phyloP scores from a whole-genome alignment of 2,797 vertebrate species.

The Cryptoprocta ferox region DNA sequence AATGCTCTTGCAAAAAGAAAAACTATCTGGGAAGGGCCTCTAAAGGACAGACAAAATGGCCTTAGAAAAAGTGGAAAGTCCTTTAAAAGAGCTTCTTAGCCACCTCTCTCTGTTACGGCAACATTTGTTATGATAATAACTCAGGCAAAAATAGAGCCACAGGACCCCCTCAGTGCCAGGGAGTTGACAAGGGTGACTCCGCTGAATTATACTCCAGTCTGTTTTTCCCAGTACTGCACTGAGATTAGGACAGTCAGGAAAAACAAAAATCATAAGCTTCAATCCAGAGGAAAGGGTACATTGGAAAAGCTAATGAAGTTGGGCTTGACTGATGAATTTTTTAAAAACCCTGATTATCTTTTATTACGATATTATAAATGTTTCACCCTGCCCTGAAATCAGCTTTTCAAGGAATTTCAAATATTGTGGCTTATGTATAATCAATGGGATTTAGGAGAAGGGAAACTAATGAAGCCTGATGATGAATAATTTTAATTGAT shows the following conservation, averaged over 20 bases:
- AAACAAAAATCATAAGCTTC: constrained; percentile 38
- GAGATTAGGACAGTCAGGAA: not conserved
- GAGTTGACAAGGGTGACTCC: not conserved
- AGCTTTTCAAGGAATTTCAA: constrained; percentile 59
- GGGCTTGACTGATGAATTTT: not conserved
- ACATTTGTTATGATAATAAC: constrained; percentile 39
- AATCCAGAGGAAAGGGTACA: not conserved
- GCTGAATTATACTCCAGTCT: not conserved
- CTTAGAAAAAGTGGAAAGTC: constrained; percentile 44
- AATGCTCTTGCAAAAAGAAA: constrained; percentile 55
- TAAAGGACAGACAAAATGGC: constrained; percentile 59
- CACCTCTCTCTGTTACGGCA: not conserved
- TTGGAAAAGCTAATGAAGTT: constrained; percentile 15
- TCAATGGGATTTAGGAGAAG: not conserved
- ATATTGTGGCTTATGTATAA: constrained; percentile 4
- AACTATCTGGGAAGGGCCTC: constrained; percentile 53
- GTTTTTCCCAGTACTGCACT: not conserved
- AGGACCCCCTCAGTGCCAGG: not conserved
- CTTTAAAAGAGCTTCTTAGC: constrained; percentile 45
- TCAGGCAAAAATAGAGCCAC: not conserved
- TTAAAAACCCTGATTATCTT: not conserved
- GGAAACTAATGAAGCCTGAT: not conserved
- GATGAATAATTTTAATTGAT: constrained; percentile 51
- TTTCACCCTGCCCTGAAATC: constrained; percentile 55
- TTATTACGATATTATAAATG: constrained; percentile 26